Percentiles rank a stretch among this genome's conserved stretches.
Evolutionary conservation across 2,888 invertebrate species (phyloP).

Genomic region (Lasioglossum malachurum): DNA sequence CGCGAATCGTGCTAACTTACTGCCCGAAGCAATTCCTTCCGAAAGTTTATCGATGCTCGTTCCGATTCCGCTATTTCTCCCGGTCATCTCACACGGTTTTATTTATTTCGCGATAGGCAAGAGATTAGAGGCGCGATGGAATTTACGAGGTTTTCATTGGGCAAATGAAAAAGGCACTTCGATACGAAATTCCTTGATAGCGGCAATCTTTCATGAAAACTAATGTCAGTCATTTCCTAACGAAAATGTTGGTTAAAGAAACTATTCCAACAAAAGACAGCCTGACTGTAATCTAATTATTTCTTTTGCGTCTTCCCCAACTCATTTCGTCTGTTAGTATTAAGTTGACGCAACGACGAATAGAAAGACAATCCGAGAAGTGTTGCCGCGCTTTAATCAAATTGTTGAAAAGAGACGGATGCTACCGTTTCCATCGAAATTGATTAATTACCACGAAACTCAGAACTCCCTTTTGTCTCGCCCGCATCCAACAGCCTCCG

Average conservation of each 20-base stretch:
- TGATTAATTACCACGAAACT: conserved; percentile 2
- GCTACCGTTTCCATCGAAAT: background rate
- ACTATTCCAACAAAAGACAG: background rate
- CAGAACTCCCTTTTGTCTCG: background rate
- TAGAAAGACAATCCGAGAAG: background rate
- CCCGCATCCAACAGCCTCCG: background rate
- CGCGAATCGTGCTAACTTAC: background rate
- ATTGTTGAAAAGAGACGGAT: background rate
- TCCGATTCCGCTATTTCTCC: background rate
- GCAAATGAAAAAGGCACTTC: background rate
- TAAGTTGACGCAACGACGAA: background rate
- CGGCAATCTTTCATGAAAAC: background rate
- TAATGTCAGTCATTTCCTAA: background rate
- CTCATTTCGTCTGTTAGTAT: background rate
- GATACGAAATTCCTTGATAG: background rate
- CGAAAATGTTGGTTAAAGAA: background rate
- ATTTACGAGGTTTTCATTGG: background rate
- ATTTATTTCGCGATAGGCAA: background rate
- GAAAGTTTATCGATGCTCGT: conserved; percentile 2
- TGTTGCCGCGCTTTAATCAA: background rate
- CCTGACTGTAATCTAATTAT: background rate
- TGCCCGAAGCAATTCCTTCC: background rate
- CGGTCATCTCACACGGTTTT: background rate
- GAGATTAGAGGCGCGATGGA: background rate
- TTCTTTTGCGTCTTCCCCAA: background rate